Conservation (phyloP, 2,113 vertebrate genomes). For the Ptyas mucosa region DNA sequence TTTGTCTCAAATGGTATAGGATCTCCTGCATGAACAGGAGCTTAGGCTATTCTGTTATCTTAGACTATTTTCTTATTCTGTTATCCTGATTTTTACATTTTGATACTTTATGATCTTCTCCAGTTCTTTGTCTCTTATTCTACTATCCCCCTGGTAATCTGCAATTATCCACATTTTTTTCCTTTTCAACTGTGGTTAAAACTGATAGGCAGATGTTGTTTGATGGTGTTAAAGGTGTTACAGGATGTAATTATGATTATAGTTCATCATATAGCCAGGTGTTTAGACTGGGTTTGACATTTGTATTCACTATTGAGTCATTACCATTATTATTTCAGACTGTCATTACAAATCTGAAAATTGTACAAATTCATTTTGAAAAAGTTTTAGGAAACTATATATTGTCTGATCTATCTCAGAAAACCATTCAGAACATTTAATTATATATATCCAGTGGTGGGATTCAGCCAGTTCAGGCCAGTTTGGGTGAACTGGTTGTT, state of each 20-base stretch:
- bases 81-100: neutral
- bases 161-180: neutral
- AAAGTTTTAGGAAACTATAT: neutral
- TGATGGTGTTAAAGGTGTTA: neutral
- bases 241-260: neutral
- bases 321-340: neutral
- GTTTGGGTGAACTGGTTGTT: too few species aligned
- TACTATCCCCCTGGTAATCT: neutral
- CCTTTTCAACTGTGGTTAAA: neutral
- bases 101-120: neutral
- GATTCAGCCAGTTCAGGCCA: too few species aligned
- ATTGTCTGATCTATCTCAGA: neutral
- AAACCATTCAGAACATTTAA: neutral
- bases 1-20: too few species aligned
- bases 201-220: neutral
- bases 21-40: neutral
- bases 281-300: neutral
- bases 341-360: neutral
- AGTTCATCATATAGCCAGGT: neutral
- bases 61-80: neutral
- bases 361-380: neutral
- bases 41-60: neutral
- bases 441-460: neutral
- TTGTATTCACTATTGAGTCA: neutral
- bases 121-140: neutral